Base-by-base conservation (phyloP, 2,888 invertebrate species). In the Drosophila leonis region DNA sequence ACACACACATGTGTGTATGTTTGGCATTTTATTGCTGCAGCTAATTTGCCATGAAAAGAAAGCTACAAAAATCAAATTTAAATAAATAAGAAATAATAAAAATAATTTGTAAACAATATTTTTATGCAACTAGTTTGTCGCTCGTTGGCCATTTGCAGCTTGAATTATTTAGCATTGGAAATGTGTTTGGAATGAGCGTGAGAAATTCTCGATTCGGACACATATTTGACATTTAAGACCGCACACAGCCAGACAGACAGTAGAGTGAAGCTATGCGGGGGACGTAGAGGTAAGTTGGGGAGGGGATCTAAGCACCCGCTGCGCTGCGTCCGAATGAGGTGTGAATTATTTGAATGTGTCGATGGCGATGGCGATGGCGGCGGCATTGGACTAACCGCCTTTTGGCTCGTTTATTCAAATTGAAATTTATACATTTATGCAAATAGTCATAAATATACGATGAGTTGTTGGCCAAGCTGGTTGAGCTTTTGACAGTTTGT, bases 21-120 rank as follows among this genome's bases (percentile, higher is more conserved):
- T 72, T 78, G 78, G 63, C 67, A 73, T 83, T 88, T 86, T 83
- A 83, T 89, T 80, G 89, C 79, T 69, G 72, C 83, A 59, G 79
- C 84, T 84, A 85, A 85, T 85, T 85, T 84, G 85, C 88, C 88
- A 84, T 24, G 27, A 70, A 79, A 75, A 79, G 76, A 90, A 90
- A 90, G 83, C 82, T 54, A 44, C 49, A 74, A 72, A 84, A 20
- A 5, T 10, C 27, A 61, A 60, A 60, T 27, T 18, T 15, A 39
- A 54, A 54, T 37, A 8, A 29, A 15, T 54, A 35, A 33, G n/a
- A 59, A 49, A 51, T 60, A 37, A 48, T 64, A 56, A 29, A 65
- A 62, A 89, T 84, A 82, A 84, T 84, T 84, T 84, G 84, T 79
- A 75, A 65, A 55, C 75, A 71, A 86, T 82, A 68, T 83, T 70